Percentiles rank a stretch among this genome's conserved stretches.
These are phyloP conservation scores for Chionodraco myersi DNA, from an alignment of 2,113 vertebrate genomes.

Conservation along the genomic window DNA sequence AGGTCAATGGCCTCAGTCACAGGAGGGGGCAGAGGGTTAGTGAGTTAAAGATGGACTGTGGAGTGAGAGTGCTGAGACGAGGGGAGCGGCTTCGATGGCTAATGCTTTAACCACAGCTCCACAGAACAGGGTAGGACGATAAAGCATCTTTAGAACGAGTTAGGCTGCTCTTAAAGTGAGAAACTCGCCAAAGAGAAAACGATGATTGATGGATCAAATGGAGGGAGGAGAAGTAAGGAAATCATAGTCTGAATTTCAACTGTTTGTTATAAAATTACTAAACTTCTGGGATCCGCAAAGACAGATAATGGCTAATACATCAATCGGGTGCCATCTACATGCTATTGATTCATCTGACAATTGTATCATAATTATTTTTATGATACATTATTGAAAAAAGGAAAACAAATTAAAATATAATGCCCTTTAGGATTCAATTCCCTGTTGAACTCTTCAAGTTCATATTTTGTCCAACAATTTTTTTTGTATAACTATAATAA, in stretches of 20 bases:
- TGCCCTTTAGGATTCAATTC: too few species aligned
- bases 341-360: too few species aligned
- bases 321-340: background rate
- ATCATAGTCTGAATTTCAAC: background rate
- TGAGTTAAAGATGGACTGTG: slow-evolving; percentile 42
- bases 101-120: slow-evolving; percentile 51
- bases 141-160: slow-evolving; percentile 27
- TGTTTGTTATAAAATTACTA: slow-evolving; percentile 1
- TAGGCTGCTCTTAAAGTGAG: slow-evolving; percentile 11
- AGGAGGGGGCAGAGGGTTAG: slow-evolving; percentile 47
- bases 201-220: slow-evolving; percentile 13
- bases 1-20: slow-evolving; percentile 56
- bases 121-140: slow-evolving; percentile 17
- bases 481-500: too few species aligned
- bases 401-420: too few species aligned
- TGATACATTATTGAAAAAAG: too few species aligned
- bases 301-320: slow-evolving; percentile 7
- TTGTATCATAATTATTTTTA: too few species aligned
- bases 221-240: background rate
- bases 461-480: too few species aligned
- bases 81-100: slow-evolving; percentile 29
- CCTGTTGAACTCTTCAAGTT: too few species aligned
- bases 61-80: slow-evolving; percentile 24
- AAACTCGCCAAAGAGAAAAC: background rate
- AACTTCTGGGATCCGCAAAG: background rate